Conservation (phyloP, 1,140 invertebrate species). For the Eriocheir sinensis region DNA sequence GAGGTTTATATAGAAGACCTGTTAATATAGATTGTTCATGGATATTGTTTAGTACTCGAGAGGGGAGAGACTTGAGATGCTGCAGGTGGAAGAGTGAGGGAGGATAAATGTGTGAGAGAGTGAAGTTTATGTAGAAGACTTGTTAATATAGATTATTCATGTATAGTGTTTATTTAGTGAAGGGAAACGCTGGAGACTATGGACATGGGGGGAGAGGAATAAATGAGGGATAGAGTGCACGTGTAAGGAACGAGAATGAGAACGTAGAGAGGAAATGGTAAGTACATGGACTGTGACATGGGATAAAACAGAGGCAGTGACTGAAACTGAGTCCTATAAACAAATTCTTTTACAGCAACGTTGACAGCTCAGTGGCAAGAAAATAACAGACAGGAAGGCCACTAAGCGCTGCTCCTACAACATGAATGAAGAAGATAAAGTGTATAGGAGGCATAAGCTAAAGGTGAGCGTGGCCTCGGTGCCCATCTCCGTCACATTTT, state of each 20-base stretch:
- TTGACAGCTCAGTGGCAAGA: too few relatives aligned
- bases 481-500: too few relatives aligned
- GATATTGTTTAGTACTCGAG: too few relatives aligned
- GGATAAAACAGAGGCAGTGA: too few relatives aligned
- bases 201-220: background rate
- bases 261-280: background rate
- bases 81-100: background rate
- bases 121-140: background rate
- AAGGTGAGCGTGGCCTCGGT: too few relatives aligned
- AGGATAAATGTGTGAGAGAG: background rate
- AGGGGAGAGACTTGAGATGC: too few relatives aligned
- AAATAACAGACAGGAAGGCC: background rate
- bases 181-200: background rate
- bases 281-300: too few relatives aligned
- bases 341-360: too few relatives aligned
- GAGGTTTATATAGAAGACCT: background rate
- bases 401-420: background rate
- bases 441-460: background rate
- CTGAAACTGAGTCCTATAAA: too few relatives aligned
- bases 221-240: background rate
- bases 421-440: background rate
- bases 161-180: background rate
- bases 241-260: background rate
- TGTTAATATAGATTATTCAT: background rate
- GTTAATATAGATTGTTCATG: too few relatives aligned